Base-by-base conservation (phyloP, 2,888 invertebrate genomes). In the Tenthredo amoena region DNA sequence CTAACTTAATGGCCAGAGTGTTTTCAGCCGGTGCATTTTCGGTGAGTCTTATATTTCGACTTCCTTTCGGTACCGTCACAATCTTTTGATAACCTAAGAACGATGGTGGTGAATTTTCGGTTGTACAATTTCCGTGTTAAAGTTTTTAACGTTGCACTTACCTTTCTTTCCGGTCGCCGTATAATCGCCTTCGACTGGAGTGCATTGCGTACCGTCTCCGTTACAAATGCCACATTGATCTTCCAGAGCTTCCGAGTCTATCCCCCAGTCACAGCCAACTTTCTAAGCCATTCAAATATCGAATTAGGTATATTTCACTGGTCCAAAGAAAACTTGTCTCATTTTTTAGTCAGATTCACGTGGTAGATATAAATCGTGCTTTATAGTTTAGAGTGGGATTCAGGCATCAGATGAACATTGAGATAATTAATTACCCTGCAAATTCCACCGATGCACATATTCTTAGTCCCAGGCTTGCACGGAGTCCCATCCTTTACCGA, bases 191-290 rank as follows among this genome's bases (percentile, higher is more conserved):
- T 95, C 94, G 85, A 96, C 95, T 43, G 96, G 96, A 90, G 96
- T 96, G 93, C 98, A 98, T 86, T 96, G 96, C 21, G 96, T 96
- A 12, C 98, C 97, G 91, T 96, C 96, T 6, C 98, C 98, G 89
- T 97, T 97, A 91, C 98, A 98, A 82, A 97, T 95, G 7, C 98
- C 98, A 92, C 98, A 98, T 76, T 96, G 95, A 93, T 98, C 98
- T 91, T 98, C 98, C 89, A 96, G 95, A 47, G 96, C 95, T 84
- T 95, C 95, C 0, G 98, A 98, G 91, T 97, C 97, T 77, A 98
- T 96, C 84, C 95, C 94, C 98, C 98, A 98, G 94, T 98, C 98
- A 94, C 98, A 98, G n/a, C 98, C 97, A 84, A 98, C 97, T 94
- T 96, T 96, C 96, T 98, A 95, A 91, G 95, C 95, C 26, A 58